Percentiles rank a stretch among this genome's conserved stretches.
phyloP scores from a whole-genome alignment of 1,140 invertebrate genomes.

The Conus betulinus region DNA sequence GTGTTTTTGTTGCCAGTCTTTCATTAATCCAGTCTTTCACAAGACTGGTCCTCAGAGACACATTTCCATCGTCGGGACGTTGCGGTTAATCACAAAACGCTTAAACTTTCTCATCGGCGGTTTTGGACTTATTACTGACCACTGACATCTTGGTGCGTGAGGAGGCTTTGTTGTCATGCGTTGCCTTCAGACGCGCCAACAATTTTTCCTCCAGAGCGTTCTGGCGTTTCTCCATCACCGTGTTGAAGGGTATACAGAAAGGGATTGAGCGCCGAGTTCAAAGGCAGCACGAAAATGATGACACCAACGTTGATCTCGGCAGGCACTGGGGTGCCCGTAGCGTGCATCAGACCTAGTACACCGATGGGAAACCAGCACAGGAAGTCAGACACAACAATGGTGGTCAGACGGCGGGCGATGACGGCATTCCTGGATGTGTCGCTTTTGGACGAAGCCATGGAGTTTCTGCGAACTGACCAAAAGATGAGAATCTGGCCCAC shows the following conservation, averaged over 20 bases:
- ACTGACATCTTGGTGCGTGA: no score
- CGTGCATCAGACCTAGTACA: constrained; percentile 29
- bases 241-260: constrained; percentile 40
- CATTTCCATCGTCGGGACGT: no score
- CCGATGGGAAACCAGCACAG: constrained; percentile 49
- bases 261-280: constrained; percentile 43
- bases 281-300: constrained; percentile 36
- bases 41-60: no score
- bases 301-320: constrained; percentile 29
- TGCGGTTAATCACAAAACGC: no score
- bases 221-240: constrained; percentile 26
- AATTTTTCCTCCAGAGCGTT: background rate
- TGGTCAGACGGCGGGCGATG: constrained; percentile 38
- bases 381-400: constrained; percentile 42
- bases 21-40: no score
- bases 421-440: constrained; percentile 19
- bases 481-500: constrained; percentile 54
- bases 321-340: constrained; percentile 28
- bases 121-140: no score
- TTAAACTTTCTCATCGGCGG: no score
- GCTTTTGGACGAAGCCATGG: background rate
- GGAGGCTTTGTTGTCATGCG: no score
- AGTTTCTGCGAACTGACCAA: constrained; percentile 39
- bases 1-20: no score
- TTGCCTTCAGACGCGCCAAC: background rate